Conservation (phyloP, 2,888 invertebrate genomes). For the Polyommatus iphigenia region DNA sequence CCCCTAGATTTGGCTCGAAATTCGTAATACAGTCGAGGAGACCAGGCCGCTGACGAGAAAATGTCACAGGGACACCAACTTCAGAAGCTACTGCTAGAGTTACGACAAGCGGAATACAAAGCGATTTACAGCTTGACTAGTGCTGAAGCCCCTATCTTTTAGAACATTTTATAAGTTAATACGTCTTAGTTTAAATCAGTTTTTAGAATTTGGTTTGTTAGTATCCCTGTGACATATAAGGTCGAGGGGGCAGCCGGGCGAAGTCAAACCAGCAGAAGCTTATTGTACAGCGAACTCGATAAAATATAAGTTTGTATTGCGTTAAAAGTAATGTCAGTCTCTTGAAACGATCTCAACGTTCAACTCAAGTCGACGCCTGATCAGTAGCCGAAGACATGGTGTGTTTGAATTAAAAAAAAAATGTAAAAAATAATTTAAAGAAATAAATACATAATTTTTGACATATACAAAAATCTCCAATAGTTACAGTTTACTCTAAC, state of each 20-base stretch:
- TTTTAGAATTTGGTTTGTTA: background rate
- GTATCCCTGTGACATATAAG: background rate
- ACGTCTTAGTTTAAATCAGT: background rate
- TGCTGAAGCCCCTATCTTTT: background rate
- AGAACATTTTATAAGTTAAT: background rate
- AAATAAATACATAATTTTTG: too few relatives aligned
- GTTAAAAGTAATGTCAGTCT: constrained; percentile 22
- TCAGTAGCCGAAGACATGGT: background rate
- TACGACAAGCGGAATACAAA: background rate
- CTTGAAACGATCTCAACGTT: constrained; percentile 17
- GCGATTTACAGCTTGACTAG: background rate
- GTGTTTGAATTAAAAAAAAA: background rate
- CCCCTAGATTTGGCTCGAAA: background rate
- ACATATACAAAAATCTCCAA: too few relatives aligned
- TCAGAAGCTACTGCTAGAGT: background rate
- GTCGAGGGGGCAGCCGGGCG: background rate
- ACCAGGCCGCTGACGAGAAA: background rate
- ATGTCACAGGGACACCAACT: background rate
- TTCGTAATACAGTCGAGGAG: background rate
- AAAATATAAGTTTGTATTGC: background rate
- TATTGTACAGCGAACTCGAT: constrained; percentile 22
- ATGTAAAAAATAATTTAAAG: background rate
- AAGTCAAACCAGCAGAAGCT: constrained; percentile 9
- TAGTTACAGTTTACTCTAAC: too few relatives aligned
- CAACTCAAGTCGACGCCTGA: background rate